A percentile compares a stretch with the other conserved stretches of the same genome.
Evolutionary conservation across 2,888 invertebrate genomes (phyloP).

Genomic region (Osmoderma eremita): DNA sequence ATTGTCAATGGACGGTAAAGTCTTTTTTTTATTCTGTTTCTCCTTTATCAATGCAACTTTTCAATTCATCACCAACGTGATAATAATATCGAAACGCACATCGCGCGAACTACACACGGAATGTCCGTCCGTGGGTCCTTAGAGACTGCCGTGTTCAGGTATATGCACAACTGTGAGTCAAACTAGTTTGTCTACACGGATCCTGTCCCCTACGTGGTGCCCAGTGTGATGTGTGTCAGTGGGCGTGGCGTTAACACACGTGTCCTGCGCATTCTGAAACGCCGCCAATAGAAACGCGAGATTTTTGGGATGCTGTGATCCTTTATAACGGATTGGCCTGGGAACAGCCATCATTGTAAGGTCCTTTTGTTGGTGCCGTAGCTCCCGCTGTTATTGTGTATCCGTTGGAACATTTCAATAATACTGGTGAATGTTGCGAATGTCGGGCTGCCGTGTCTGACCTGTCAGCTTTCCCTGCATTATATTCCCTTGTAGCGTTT

Average conservation of each 20-base stretch:
- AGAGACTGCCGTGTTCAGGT: slow-evolving; percentile 42
- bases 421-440: slow-evolving; percentile 60
- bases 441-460: slow-evolving; percentile 63
- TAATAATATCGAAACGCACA: slow-evolving; percentile 21
- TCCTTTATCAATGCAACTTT: slow-evolving; percentile 15
- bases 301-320: slow-evolving; percentile 59
- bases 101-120: slow-evolving; percentile 32
- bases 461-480: slow-evolving; percentile 62
- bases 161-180: slow-evolving; percentile 47
- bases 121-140: slow-evolving; percentile 38
- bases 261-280: slow-evolving; percentile 56
- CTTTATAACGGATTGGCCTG: slow-evolving; percentile 61
- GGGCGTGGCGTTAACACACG: slow-evolving; percentile 56
- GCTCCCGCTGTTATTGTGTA: slow-evolving; percentile 38
- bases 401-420: slow-evolving; percentile 61
- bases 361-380: slow-evolving; percentile 46
- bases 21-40: slow-evolving; percentile 16
- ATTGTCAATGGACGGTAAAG: slow-evolving; percentile 60
- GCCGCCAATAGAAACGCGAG: slow-evolving; percentile 55
- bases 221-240: slow-evolving; percentile 50
- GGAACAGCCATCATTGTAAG: slow-evolving; percentile 63
- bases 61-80: slow-evolving; percentile 27
- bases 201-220: slow-evolving; percentile 48
- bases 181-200: slow-evolving; percentile 47
- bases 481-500: slow-evolving; percentile 59